Conservation (phyloP, 2,113 vertebrate species). For the Solea solea region DNA sequence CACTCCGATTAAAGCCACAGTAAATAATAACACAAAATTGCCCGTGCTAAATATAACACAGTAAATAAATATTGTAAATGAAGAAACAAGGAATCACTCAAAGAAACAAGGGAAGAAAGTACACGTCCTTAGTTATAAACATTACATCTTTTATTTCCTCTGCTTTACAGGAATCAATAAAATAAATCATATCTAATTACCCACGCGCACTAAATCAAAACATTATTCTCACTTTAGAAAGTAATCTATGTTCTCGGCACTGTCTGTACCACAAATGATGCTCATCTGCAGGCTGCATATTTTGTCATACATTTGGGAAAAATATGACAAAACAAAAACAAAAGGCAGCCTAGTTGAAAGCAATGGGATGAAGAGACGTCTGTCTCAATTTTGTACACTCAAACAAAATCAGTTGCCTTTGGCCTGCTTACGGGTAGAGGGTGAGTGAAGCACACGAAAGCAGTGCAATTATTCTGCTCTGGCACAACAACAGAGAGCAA, state of each 20-base stretch:
- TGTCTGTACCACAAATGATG: slow-evolving; percentile 31
- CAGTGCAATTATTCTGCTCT: slow-evolving; percentile 81
- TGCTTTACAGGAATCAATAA: not conserved
- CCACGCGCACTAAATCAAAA: not conserved
- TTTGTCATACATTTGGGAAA: slow-evolving; percentile 56
- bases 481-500: slow-evolving; percentile 85
- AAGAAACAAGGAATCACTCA: not conserved
- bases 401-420: slow-evolving; percentile 82
- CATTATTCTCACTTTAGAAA: not conserved
- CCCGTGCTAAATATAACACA: not conserved
- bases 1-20: slow-evolving; percentile 2
- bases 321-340: slow-evolving; percentile 56
- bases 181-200: not conserved
- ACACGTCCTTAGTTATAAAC: not conserved
- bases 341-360: slow-evolving; percentile 68
- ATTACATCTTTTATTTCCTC: not conserved
- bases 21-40: slow-evolving; percentile 4
- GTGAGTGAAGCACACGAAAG: slow-evolving; percentile 82
- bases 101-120: not conserved
- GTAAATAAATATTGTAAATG: not conserved
- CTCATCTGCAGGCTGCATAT: slow-evolving; percentile 48
- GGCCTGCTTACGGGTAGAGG: slow-evolving; percentile 84
- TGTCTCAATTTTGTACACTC: slow-evolving; percentile 80
- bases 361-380: slow-evolving; percentile 74
- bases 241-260: not conserved